phyloP scores from a whole-genome alignment of 2,797 vertebrate species.

The Sebastes ruberrimus region DNA sequence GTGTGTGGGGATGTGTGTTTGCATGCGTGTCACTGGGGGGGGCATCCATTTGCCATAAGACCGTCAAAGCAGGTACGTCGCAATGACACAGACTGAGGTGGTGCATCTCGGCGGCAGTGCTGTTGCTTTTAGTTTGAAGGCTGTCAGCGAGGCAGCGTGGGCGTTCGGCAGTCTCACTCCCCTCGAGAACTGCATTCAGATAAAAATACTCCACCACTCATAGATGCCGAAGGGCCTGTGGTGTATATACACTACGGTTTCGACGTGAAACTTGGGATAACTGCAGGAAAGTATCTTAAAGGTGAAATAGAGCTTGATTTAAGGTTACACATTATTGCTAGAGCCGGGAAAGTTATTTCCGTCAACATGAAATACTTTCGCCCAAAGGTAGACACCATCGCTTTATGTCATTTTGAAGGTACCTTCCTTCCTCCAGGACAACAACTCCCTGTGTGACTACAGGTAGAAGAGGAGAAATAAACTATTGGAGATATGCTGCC shows the following conservation, averaged over 20 bases:
- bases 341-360: conserved; percentile 29
- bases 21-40: background rate
- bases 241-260: conserved; percentile 24
- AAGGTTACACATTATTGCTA: conserved; percentile 15
- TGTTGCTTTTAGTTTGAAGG: conserved; percentile 57
- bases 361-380: conserved; percentile 36
- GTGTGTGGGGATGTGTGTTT: background rate
- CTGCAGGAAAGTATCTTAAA: conserved; percentile 26
- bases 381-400: conserved; percentile 31
- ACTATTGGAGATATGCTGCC: background rate
- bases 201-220: conserved; percentile 66
- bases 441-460: background rate
- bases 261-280: conserved; percentile 36
- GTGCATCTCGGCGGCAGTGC: conserved; percentile 52
- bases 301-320: conserved; percentile 37
- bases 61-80: conserved; percentile 30
- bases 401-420: conserved; percentile 27
- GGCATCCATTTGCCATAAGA: conserved; percentile 36
- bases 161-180: conserved; percentile 52
- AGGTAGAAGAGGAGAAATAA: background rate
- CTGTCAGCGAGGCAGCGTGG: conserved; percentile 68
- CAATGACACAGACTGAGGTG: conserved; percentile 53
- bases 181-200: conserved; percentile 61
- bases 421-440: conserved; percentile 5
- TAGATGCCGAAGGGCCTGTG: conserved; percentile 27